These are phyloP conservation scores for Potamarius usumacintae DNA, from an alignment of 2,113 vertebrate species.

Conservation along the genomic window DNA sequence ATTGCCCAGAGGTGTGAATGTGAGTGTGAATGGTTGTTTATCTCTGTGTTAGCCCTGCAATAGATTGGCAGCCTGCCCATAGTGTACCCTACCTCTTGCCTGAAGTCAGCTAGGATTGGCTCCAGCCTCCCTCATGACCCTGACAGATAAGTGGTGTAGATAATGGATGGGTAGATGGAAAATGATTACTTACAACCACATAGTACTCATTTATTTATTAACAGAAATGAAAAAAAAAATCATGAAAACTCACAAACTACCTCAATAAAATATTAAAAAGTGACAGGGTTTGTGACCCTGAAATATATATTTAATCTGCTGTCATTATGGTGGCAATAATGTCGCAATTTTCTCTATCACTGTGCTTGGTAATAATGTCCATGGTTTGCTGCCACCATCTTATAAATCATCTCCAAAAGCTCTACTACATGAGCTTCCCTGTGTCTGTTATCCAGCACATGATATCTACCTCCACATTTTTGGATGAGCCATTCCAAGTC, in stretches of 20 bases:
- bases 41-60: no score
- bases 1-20: no score
- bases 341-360: not conserved
- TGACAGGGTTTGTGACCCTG: not conserved
- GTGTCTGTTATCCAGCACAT: slow-evolving; percentile 58
- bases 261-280: not conserved
- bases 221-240: not conserved
- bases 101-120: no score
- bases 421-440: slow-evolving; percentile 32
- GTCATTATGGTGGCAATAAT: not conserved
- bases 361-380: slow-evolving; percentile 27
- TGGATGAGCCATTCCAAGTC: slow-evolving; percentile 63
- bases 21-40: no score
- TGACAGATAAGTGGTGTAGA: no score
- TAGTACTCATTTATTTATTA: not conserved
- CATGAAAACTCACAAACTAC: not conserved
- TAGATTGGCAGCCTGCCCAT: no score
- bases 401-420: slow-evolving; percentile 65
- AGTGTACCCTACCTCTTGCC: no score
- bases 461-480: slow-evolving; percentile 63
- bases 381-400: slow-evolving; percentile 52
- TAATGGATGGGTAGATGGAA: no score
- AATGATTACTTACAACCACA: not conserved
- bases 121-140: no score
- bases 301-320: not conserved